These are phyloP conservation scores for Gymnarchus niloticus DNA, from an alignment of 2,113 vertebrate genomes.

Conservation along the genomic window DNA sequence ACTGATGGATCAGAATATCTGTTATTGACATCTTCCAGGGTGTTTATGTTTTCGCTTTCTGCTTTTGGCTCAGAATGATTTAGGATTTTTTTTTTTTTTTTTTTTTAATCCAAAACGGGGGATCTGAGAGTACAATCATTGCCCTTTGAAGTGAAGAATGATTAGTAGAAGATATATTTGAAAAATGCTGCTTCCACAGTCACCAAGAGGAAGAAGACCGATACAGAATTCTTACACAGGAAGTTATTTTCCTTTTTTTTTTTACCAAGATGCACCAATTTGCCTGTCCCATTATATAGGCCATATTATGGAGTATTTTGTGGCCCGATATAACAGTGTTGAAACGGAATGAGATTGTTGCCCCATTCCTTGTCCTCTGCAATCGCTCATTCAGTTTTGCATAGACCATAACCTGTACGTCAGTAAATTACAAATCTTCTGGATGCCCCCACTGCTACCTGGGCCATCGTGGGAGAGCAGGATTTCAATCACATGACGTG, in stretches of 20 bases:
- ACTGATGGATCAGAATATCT: not conserved
- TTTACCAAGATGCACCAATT: not conserved
- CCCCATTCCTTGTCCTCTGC: not conserved
- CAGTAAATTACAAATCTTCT: not conserved
- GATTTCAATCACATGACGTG: not conserved
- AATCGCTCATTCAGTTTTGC: not conserved
- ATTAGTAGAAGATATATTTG: not conserved
- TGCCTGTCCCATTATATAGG: not conserved
- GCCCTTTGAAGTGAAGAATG: not conserved
- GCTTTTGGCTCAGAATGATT: not conserved
- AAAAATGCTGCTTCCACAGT: not conserved
- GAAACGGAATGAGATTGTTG: not conserved
- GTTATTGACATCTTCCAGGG: not conserved
- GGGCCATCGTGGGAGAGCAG: not conserved
- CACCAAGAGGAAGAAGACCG: not conserved
- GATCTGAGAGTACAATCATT: not conserved
- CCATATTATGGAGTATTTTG: not conserved
- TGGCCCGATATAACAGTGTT: not conserved
- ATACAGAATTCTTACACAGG: not conserved
- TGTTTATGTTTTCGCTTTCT: not conserved
- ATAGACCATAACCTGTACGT: not conserved
- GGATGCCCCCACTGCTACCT: no score
- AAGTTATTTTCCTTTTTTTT: not conserved
- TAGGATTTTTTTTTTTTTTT: not conserved
- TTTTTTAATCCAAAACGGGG: not conserved